Base-by-base conservation (phyloP, 1,140 invertebrate species). In the Papilio glaucus region DNA sequence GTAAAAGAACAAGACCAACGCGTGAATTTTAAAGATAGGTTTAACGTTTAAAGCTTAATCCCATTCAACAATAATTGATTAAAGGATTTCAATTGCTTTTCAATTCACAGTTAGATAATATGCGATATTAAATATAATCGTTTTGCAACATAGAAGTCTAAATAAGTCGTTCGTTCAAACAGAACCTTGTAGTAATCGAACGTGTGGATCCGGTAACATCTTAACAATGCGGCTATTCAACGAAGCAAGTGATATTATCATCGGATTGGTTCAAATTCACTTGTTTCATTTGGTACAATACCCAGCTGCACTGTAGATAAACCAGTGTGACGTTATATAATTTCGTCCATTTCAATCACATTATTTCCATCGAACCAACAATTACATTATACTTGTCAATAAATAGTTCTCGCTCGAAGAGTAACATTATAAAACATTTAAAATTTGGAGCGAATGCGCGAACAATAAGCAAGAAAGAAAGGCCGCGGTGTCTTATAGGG, bases 141-240 rank as follows among this genome's bases (percentile, higher is more conserved):
- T 68, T 68, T 13, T 45, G 24, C 26, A 68, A 45, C 65, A 24
- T 45, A n/a, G 41, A 29, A 33, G 10, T 45, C 65, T 67, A 68
- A 68, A 68, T 68, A 68, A 45, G 41, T 38, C 21, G 41, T 68
- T 49, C 26, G 13, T 45, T 68, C 38, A 26, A 3, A 33, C 6
- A 61, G 39, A 67, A 41, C 26, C 41, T n/a, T 10, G 21, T 67
- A 38, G 49, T 57, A 57, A 57, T 57, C 9, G 21, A 4, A 57
- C 21, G 38, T 67, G 39, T n/a, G 41, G 42, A 69, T 69, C 26
- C 67, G 15, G 67, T 69, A 49, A 57, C 67, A 26, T 21, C 10
- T 24, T 68, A 68, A 68, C 63, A 68, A 68, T 68, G 63, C 21
- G 39, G 26, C 63, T 24, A 68, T 68, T 68, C 63, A 38, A 26